Evolutionary conservation across 2,113 vertebrate species (phyloP).

Genomic region (Semnopithecus entellus): DNA sequence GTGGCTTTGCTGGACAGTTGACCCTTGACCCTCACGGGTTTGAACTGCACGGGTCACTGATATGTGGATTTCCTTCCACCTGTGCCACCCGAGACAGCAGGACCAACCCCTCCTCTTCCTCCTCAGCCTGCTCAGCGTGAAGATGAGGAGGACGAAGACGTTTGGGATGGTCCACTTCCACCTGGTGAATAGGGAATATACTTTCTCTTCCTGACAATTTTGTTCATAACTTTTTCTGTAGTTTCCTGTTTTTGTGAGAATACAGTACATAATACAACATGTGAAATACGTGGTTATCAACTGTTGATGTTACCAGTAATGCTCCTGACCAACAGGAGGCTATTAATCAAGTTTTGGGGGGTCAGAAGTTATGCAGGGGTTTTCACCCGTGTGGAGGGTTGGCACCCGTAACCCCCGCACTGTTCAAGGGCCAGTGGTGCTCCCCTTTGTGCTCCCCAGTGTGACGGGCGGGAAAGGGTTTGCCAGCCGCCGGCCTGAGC

Average conservation of each 20-base stretch:
- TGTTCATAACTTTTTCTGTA: neutral
- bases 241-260: neutral
- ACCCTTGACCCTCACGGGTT: neutral
- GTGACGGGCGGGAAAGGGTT: accelerated
- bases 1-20: neutral
- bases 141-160: neutral
- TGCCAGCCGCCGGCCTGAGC: neutral
- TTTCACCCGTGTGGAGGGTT: neutral
- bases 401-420: accelerated
- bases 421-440: neutral
- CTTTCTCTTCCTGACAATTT: neutral
- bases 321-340: neutral
- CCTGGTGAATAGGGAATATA: neutral
- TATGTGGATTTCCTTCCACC: neutral
- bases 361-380: neutral
- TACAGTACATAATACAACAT: neutral
- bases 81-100: neutral
- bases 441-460: accelerated
- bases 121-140: neutral
- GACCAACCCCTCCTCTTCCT: neutral
- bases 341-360: neutral
- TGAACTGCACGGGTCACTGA: neutral
- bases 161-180: neutral
- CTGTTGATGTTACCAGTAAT: neutral
- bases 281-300: neutral